phyloP scores from a whole-genome alignment of 2,888 invertebrate species.

The Ophioninae sp. region DNA sequence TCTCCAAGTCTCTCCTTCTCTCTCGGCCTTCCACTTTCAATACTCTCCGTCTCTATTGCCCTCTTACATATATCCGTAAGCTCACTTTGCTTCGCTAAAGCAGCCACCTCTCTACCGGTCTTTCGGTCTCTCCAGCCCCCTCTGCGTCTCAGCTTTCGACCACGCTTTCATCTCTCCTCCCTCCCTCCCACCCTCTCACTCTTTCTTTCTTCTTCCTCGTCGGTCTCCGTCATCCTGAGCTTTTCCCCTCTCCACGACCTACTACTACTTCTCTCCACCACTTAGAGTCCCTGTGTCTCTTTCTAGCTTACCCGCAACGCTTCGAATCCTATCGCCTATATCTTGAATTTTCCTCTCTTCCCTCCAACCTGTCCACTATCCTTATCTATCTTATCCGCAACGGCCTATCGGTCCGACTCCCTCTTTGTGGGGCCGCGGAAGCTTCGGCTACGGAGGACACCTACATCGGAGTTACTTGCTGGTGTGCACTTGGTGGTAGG shows the following conservation, averaged over 20 bases:
- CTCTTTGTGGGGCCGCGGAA: constrained; percentile 27
- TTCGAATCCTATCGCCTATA: constrained; percentile 14
- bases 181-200: constrained; percentile 21
- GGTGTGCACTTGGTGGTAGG: constrained; percentile 8
- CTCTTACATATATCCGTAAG: constrained; percentile 53
- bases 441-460: constrained; percentile 20
- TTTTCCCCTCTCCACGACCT: constrained; percentile 36
- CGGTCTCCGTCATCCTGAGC: constrained; percentile 47
- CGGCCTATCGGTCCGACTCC: constrained; percentile 33
- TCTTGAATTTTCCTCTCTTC: constrained; percentile 37
- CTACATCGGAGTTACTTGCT: no score
- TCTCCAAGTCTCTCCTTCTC: constrained; percentile 48
- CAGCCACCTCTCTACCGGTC: constrained; percentile 57
- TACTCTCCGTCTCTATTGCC: constrained; percentile 32
- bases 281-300: constrained; percentile 45
- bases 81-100: constrained; percentile 57
- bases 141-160: constrained; percentile 53
- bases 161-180: constrained; percentile 54
- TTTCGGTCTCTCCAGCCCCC: constrained; percentile 51
- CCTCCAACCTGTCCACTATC: constrained; percentile 36
- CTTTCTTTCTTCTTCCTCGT: constrained; percentile 42
- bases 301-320: constrained; percentile 35
- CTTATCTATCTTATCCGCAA: constrained; percentile 34
- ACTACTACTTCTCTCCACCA: constrained; percentile 13
- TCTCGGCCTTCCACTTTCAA: constrained; percentile 33